phyloP scores from a whole-genome alignment of 64 coral and sea anemone species.

The Dendronephthya gigantea region DNA sequence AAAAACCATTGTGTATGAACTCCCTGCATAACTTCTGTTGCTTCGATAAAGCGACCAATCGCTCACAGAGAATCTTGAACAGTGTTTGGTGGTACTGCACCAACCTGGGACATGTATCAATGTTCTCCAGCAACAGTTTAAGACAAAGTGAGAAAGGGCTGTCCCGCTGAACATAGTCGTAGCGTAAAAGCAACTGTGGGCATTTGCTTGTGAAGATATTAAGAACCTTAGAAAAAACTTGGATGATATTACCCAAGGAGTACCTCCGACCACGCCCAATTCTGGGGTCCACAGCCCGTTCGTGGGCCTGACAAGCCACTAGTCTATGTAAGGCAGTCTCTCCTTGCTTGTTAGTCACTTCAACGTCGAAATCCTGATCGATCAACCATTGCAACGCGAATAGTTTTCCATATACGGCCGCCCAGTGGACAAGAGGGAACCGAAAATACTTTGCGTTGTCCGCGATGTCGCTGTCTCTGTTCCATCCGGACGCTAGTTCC shows the following conservation, averaged over 20 bases:
- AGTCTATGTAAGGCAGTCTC: not conserved
- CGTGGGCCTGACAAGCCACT: not conserved
- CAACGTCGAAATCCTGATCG: not conserved
- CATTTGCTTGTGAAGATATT: not conserved
- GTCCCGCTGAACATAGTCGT: not conserved
- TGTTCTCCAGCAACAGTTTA: not conserved
- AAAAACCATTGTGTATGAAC: not conserved
- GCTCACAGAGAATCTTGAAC: not conserved
- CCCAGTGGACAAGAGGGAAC: not conserved
- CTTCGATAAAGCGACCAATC: not conserved
- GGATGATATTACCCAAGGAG: not conserved
- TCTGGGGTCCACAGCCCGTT: not conserved
- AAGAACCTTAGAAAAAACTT: not conserved
- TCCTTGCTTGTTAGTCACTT: not conserved
- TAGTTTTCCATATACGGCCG: slow-evolving; percentile 9
- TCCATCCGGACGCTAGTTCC: not conserved
- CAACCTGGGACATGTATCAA: not conserved
- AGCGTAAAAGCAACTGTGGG: not conserved
- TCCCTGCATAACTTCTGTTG: not conserved
- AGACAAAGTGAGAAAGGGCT: not conserved
- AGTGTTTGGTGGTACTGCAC: not conserved
- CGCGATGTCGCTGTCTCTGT: not conserved
- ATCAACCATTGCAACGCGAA: not conserved
- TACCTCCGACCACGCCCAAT: not conserved
- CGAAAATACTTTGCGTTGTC: not conserved